Evolutionary conservation across 2,888 invertebrate species (phyloP).

Genomic region (Lagria hirta): DNA sequence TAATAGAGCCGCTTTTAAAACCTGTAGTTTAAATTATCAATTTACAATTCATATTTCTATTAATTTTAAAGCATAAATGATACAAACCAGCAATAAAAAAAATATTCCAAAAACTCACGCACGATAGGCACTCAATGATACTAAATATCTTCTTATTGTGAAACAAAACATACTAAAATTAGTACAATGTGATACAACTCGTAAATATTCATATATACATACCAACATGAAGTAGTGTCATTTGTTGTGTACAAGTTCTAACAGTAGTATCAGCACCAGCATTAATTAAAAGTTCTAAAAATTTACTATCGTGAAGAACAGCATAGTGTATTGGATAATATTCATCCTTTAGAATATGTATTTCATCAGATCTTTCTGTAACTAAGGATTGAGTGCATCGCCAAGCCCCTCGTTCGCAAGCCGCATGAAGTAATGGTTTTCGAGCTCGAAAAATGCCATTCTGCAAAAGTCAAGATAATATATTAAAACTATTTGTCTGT

Average conservation of each 20-base stretch:
- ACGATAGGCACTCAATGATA: no score
- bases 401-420: conserved; percentile 73
- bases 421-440: conserved; percentile 67
- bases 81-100: no score
- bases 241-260: conserved; percentile 69
- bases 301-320: conserved; percentile 70
- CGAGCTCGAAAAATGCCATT: conserved; percentile 58
- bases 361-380: conserved; percentile 66
- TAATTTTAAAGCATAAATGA: no score
- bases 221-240: conserved; percentile 68
- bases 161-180: no score
- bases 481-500: no score
- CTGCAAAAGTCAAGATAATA: conserved; percentile 31
- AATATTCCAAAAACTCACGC: conserved; percentile 11
- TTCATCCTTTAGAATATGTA: conserved; percentile 71
- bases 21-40: no score
- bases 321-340: conserved; percentile 79
- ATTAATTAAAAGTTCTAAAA: conserved; percentile 64
- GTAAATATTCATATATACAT: no score
- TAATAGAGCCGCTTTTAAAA: no score
- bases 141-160: no score
- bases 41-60: no score
- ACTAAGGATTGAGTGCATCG: conserved; percentile 69
- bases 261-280: conserved; percentile 73
- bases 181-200: background rate